Evolutionary conservation across 2,797 vertebrate genomes (phyloP), one percentile per base, ranked within the genome.

Genomic region (Antrozous pallidus): DNA sequence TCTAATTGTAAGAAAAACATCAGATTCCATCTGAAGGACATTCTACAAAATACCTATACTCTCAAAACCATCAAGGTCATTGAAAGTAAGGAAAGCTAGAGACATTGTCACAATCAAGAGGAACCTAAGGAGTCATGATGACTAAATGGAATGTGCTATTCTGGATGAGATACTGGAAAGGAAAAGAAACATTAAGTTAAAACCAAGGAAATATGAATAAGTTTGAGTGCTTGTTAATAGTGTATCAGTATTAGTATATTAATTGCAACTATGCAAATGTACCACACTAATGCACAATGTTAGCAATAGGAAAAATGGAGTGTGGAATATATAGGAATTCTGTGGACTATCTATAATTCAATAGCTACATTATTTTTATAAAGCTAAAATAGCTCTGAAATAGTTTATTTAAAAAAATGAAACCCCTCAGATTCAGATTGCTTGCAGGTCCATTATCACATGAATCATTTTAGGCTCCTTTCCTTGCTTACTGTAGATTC

Each of bases 1-100:
- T 95, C 14, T 71, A 79, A 75, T 54, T 38, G 45, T 38, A 51
- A 96, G 28, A 73, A 88, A 94, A 93, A 51, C 12, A 92, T 10
- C 14, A 90, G 73, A 85, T 77, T n/a, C 45, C 81, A 75, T 33
- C 8, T 87, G 80, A 96, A 17, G 65, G 36, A 12, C 6, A 31
- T 87, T 91, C 31, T 87, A 51, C 65, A 93, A 87, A 89, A 87
- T 16, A 79, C 3, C 24, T 75, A 24, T 71, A 75, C 38, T 61
- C 28, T 81, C 42, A 87, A 94, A 94, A 61, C 33, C 9, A 5
- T 58, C 54, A 88, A 84, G 56, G 47, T 92, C 36, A 82, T 45
- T 63, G 78, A 69, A 91, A 67, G 56, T 31, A 80, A 56, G 47
- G 69, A 65, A 75, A 90, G 67, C 69, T 58, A n/a, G 51, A 93